Evolutionary conservation across 2,113 vertebrate genomes (phyloP).

Genomic region (Microcebus tavaratra): DNA sequence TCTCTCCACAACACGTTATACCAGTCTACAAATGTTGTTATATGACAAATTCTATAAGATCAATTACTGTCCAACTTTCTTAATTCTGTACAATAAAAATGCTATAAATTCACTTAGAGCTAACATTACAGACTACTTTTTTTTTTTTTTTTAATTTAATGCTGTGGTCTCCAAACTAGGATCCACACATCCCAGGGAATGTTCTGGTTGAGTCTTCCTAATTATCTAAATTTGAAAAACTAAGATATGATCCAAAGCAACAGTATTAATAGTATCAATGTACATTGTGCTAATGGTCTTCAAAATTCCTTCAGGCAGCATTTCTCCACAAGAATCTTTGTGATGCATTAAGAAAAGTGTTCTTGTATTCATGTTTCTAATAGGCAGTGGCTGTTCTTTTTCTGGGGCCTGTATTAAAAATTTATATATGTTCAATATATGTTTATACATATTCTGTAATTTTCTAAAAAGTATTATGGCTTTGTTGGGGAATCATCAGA

Average conservation of each 20-base stretch:
- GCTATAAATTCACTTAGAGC: background rate
- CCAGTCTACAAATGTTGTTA: background rate
- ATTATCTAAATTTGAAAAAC: background rate
- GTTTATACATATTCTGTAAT: background rate
- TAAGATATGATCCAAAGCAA: background rate
- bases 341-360: background rate
- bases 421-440: background rate
- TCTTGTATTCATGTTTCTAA: background rate
- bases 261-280: background rate
- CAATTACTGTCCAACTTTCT: background rate
- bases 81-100: background rate
- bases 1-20: background rate
- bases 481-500: background rate
- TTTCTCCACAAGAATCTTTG: background rate
- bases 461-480: background rate
- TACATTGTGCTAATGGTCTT: background rate
- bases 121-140: background rate
- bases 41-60: conserved; percentile 12
- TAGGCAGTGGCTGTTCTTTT: background rate
- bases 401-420: background rate
- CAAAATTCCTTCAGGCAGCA: background rate
- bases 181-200: background rate
- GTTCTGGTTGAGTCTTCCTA: background rate
- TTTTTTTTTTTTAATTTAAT: background rate
- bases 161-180: background rate